Evolutionary conservation across 2,888 invertebrate species (phyloP), one percentile per base, ranked within the genome.

Genomic region (Tenthredo notha): DNA sequence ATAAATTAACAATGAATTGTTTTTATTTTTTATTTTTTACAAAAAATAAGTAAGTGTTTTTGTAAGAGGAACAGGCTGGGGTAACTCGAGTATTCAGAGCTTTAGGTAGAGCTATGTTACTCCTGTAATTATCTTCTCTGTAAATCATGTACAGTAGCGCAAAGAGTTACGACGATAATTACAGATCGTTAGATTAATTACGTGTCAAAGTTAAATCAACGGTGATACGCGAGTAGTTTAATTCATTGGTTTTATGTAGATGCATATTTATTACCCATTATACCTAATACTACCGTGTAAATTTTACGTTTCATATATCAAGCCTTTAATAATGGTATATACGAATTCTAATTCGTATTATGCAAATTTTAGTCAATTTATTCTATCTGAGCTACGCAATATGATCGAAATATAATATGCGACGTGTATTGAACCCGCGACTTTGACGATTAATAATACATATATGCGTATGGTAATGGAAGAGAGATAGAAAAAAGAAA

Each of bases 391-490:
- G 47, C 47, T 12, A 74, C 47, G 25, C n/a, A 18, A 77, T 18
- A 25, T 54, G 18, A 18, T 29, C 18, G 50, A 54, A 33, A 33
- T 77, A 37, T 37, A 37, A 67, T 33, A 29, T 29, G 40, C 18
- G 29, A 77, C 33, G 50, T 33, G 50, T 50, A 77, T 33, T 33
- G 50, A 50, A 77, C 77, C 77, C 25, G 50, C 29, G 29, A 29
- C 50, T 77, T 33, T 12, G 77, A 29, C 50, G 18, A 77, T 77
- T 29, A 54, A 77, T 77, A 77, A 54, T 77, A 77, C 77, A 77
- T 77, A 77, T 50, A 77, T 54, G 77, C 18, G n/a, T 77, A 77
- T 77, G 77, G 77, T 77, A 33, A 77, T 77, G 15, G 50, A 33
- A 37, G 15, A 40, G 43, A 29, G 29, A 43, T 21, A 47, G n/a